Evolutionary conservation across 1,140 invertebrate genomes (phyloP), one percentile per base, ranked within the genome.

Genomic region (Schlechtendalia chinensis): DNA sequence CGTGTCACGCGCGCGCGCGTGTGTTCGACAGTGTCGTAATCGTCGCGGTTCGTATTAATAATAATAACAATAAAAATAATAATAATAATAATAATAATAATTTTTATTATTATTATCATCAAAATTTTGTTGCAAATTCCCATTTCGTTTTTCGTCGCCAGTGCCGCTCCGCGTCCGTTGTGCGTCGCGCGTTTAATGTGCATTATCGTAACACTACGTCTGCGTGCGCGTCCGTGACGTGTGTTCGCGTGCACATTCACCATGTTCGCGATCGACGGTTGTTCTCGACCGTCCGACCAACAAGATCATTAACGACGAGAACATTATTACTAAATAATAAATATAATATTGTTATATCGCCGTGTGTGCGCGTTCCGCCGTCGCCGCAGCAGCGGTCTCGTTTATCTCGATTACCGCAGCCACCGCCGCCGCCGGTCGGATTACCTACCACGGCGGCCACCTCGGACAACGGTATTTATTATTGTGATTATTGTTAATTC

Each of bases 401-500:
- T 54, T 54, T 54, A 54, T 72, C 24, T 54, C 69, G 67, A 24
- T 27, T 16, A 67, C 16, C 63, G 10, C 39, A 61, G 29, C 19
- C 63, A 14, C 50, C 50, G n/a, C 22, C 65, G 65, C 39, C 65
- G 65, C 27, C 65, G 12, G 45, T 50, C 39, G 65, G 22, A 69
- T 69, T 27, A 72, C 69, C 47, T 27, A 72, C 69, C 47, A 72
- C 69, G 47, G 69, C 69, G 47, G 50, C 69, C 56, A 58, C 29
- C 74, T 63, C 74, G 17, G 32, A 58, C 74, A 58, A 58, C 56
- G 74, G 74, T 79, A 79, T 22, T 17, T 79, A 53, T 59, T 53
- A 53, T 17, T n/a, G 50, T 32, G 24, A 5, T 19, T 32, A 29
- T 74, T 24, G n/a, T 45, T n/a, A 45, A 24, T 50, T 69, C 14